Percentiles rank a stretch among this genome's conserved stretches.
Conservation (phyloP, 2,888 invertebrate genomes). For the Nemotelus nigrinus region DNA sequence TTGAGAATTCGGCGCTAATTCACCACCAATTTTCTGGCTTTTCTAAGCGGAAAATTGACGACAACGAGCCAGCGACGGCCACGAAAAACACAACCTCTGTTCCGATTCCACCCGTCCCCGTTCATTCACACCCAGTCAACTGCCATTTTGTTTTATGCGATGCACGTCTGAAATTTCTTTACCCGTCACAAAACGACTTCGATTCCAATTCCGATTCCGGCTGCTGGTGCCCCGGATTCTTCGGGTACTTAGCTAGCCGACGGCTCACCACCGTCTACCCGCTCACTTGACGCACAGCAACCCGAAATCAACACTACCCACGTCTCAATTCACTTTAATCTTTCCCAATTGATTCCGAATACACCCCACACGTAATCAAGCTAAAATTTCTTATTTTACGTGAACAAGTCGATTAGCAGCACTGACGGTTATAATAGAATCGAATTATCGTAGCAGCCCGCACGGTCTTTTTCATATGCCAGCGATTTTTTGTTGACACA, state of each 20-base stretch:
- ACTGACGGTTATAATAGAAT: too few species aligned
- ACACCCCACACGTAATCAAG: too few species aligned
- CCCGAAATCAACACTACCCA: conserved; percentile 3
- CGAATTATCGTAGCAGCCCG: background rate
- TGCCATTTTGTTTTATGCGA: conserved; percentile 62
- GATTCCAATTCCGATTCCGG: conserved; percentile 5
- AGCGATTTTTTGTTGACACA: conserved; percentile 36
- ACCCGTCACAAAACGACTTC: conserved; percentile 64
- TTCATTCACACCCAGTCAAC: conserved; percentile 58
- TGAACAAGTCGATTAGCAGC: too few species aligned
- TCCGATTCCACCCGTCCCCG: conserved; percentile 41
- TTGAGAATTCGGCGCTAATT: background rate
- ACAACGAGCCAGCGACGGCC: conserved; percentile 40
- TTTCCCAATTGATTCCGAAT: too few species aligned
- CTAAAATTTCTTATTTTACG: too few species aligned
- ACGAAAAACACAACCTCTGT: conserved; percentile 44
- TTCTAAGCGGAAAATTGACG: conserved; percentile 32
- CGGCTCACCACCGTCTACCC: background rate
- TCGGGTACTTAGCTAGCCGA: background rate
- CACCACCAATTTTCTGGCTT: conserved; percentile 15
- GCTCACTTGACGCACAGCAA: background rate
- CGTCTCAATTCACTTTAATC: background rate
- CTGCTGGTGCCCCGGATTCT: conserved; percentile 20
- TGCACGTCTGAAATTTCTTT: conserved; percentile 62
- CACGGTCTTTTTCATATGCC: background rate